Evolutionary conservation across 1,140 invertebrate species (phyloP).

Genomic region (Holcopasites calliopsidis): DNA sequence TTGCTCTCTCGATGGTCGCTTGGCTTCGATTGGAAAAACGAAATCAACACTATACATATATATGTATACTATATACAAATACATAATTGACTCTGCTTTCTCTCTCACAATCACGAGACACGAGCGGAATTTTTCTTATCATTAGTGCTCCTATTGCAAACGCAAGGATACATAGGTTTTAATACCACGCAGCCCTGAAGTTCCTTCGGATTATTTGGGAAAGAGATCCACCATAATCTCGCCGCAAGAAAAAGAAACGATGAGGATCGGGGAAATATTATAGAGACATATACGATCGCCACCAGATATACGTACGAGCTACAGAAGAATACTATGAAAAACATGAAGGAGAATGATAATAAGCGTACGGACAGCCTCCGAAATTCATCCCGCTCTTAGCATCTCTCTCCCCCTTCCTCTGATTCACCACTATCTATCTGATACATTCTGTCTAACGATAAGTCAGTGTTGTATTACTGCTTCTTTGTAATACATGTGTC

Average conservation of each 20-base stretch:
- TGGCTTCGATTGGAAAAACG: neutral
- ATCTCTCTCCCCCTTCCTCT: conserved; percentile 27
- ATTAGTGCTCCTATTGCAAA: neutral
- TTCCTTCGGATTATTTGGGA: conserved; percentile 43
- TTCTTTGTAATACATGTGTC: conserved; percentile 72
- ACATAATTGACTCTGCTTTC: neutral
- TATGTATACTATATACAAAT: neutral
- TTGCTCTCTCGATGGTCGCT: conserved; percentile 1
- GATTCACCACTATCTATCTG: conserved; percentile 52
- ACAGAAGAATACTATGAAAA: conserved; percentile 38
- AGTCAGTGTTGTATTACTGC: conserved; percentile 75
- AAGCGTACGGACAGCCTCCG: conserved; percentile 31
- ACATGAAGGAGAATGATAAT: conserved; percentile 25
- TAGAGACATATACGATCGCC: conserved; percentile 14
- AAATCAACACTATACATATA: too few species aligned
- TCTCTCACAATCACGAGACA: neutral
- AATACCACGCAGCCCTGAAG: neutral
- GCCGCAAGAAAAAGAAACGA: conserved; percentile 61
- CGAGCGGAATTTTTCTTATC: neutral
- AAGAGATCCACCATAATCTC: conserved; percentile 59
- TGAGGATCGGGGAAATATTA: conserved; percentile 39
- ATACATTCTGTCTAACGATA: conserved; percentile 70
- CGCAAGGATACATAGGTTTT: neutral
- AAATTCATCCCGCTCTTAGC: conserved; percentile 40
- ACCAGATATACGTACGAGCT: conserved; percentile 8